Evolutionary conservation across 1,140 invertebrate genomes (phyloP), one percentile per base, ranked within the genome.

Genomic region (Maconellicoccus hirsutus): DNA sequence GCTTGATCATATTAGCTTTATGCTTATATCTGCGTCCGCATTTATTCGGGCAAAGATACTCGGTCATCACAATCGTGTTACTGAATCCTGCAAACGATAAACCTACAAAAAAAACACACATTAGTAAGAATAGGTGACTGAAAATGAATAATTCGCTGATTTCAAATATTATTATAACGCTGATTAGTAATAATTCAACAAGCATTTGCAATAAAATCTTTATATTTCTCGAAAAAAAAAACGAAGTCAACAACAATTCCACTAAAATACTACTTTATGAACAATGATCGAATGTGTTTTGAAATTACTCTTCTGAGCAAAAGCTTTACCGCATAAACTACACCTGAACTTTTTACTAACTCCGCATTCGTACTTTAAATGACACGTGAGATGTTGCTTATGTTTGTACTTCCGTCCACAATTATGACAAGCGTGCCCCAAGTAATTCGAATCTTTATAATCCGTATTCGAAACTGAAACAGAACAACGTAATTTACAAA

Each of bases 301-400:
- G 22, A 70, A n/a, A 22, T 59, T 70, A 21, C 59, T 69, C 26
- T 70, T 70, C 23, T 72, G 59, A 38, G 29, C 33, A 42, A 72
- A 72, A 0, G 1, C n/a, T 10, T 33, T 69, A 63, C 69, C 29
- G 75, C 84, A 85, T 72, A 81, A 79, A 22, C 82, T 83, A 74
- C 84, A 86, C 71, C 82, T 80, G 76, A 82, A 83, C 19, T 82
- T 77, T 2, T 84, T 83, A 59, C 83, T 81, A 72, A 83, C 81
- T 10, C 84, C 84, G 73, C 81, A 83, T 66, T 82, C 81, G 74
- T 83, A 83, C 0, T 81, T 78, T 66, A 82, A 73, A 72, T 85
- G 82, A 16, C 79, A 77, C 70, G 80, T 79, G 22, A 82, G 74
- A 23, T 79, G 80, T 69, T 80, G 79, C n/a, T 79, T 80, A 70